Percentiles rank a stretch among this genome's conserved stretches.
Conservation (phyloP, 1,140 invertebrate genomes). For the Pectinophora gossypiella region DNA sequence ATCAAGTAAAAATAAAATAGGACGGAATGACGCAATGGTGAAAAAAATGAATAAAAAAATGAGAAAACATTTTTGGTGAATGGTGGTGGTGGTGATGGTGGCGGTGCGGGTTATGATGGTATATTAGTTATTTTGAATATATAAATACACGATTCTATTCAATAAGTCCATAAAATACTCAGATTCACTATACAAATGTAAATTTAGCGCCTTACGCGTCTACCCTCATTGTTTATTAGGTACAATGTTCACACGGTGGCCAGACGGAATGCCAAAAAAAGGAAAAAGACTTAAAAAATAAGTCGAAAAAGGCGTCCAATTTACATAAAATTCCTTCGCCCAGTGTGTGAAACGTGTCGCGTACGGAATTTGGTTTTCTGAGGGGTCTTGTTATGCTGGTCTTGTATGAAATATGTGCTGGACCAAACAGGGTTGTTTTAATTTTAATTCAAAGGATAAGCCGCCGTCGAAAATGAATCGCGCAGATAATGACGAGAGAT, state of each 20-base stretch:
- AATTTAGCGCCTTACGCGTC: no score
- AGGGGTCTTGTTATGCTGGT: slow-evolving; percentile 34
- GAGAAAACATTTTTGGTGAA: no score
- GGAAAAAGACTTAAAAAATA: slow-evolving; percentile 5
- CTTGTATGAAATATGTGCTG: slow-evolving; percentile 38
- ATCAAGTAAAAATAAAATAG: no score
- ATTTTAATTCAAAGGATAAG: slow-evolving; percentile 58
- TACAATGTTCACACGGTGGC: slow-evolving; percentile 19
- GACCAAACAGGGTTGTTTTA: slow-evolving; percentile 39
- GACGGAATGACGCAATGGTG: no score
- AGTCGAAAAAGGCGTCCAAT: slow-evolving; percentile 21
- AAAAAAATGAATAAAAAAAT: no score
- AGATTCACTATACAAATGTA: no score
- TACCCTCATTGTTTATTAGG: background rate
- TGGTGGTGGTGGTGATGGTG: no score
- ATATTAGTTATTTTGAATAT: no score
- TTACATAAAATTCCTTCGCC: slow-evolving; percentile 49
- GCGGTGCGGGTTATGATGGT: no score
- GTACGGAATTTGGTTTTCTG: slow-evolving; percentile 21
- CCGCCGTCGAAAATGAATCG: slow-evolving; percentile 43
- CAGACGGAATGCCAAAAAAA: slow-evolving; percentile 23
- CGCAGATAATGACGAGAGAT: slow-evolving; percentile 56
- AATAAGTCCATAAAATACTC: no score
- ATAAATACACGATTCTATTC: no score
- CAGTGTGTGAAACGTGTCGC: slow-evolving; percentile 23